phyloP scores from a whole-genome alignment of 2,113 vertebrate species.

The Gavia stellata region DNA sequence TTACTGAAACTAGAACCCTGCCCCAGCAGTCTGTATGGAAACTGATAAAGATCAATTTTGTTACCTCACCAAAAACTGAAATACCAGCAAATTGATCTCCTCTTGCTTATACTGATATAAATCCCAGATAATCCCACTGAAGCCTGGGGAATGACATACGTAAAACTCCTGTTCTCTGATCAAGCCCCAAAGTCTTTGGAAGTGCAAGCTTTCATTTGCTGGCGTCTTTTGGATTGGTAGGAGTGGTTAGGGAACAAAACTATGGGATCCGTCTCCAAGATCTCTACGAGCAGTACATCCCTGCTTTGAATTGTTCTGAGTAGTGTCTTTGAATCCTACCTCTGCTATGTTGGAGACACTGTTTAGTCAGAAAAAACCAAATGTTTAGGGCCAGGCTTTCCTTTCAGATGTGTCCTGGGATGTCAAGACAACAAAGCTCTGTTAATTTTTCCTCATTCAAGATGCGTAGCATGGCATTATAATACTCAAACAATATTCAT shows the following conservation, averaged over 20 bases:
- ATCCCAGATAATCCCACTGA: not conserved
- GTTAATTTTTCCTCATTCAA: constrained; percentile 32
- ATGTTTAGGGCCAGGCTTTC: constrained; percentile 1
- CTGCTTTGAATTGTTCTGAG: not conserved
- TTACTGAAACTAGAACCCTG: not conserved
- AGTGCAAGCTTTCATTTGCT: not conserved
- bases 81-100: not conserved
- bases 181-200: not conserved
- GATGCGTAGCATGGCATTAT: not conserved
- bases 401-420: not conserved
- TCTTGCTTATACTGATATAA: not conserved
- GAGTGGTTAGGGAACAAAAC: not conserved
- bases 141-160: not conserved
- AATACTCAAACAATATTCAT: constrained; percentile 32
- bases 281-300: not conserved
- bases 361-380: not conserved
- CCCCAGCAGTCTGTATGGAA: not conserved
- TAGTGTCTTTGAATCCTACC: not conserved
- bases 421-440: constrained; percentile 1
- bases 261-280: not conserved
- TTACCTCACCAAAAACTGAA: not conserved
- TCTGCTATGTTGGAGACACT: not conserved
- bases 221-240: not conserved
- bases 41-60: not conserved
- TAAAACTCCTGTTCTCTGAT: not conserved